Percentiles rank a stretch among this genome's conserved stretches.
phyloP scores from a whole-genome alignment of 2,797 vertebrate genomes.

The Ctenopoma kingsleyae region DNA sequence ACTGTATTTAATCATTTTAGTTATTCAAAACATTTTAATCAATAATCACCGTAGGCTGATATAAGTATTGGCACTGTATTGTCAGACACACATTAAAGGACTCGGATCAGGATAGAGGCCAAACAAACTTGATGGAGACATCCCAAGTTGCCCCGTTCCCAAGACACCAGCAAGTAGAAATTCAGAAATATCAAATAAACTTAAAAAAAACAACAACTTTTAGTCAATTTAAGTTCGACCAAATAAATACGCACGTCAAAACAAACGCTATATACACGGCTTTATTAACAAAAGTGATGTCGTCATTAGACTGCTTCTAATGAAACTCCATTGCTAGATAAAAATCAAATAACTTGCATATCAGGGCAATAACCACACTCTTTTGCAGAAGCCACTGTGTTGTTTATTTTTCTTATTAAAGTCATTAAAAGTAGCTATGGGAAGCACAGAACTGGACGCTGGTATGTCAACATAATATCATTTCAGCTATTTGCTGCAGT shows the following conservation, averaged over 20 bases:
- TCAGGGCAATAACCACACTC: background rate
- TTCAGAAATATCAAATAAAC: no score
- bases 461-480: constrained; percentile 56
- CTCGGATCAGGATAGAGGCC: no score
- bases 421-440: constrained; percentile 58
- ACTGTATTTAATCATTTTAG: no score
- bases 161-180: no score
- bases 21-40: no score
- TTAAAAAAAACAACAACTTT: no score
- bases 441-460: constrained; percentile 43
- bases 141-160: no score
- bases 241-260: background rate
- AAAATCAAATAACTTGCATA: constrained; percentile 2
- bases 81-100: no score
- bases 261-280: background rate
- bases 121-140: no score
- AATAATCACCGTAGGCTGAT: no score
- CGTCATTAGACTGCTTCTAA: background rate
- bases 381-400: background rate
- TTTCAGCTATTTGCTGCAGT: constrained; percentile 59
- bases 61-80: no score
- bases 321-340: background rate
- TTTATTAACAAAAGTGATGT: background rate
- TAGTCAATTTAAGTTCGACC: background rate
- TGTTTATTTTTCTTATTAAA: constrained; percentile 57